Base-by-base conservation (phyloP, 2,888 invertebrate genomes). In the Copidosoma aretas region DNA sequence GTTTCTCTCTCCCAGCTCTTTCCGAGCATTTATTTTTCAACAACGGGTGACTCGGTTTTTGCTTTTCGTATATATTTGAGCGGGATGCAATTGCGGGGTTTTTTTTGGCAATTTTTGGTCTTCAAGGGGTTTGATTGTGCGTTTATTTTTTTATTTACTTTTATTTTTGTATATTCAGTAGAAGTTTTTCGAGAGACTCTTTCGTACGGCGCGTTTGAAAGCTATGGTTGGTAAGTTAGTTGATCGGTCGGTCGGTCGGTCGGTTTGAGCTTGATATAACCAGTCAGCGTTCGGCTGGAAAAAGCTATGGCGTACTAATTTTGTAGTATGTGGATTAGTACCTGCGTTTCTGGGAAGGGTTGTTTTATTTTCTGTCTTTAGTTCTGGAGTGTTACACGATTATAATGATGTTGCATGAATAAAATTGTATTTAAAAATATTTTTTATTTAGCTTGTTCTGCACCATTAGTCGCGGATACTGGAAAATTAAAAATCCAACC, bases 1-100 rank as follows among this genome's bases (percentile, higher is more conserved):
- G 15, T 32, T 32, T 46, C 43, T 46, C 43, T 46, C 12, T 4
- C 3, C 43, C 4, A 32, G 32, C 8, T 32, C 8, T 32, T 32
- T 32, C 64, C 67, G 66, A 56, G 43, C 67, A 64, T 67, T 67
- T 70, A 70, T 67, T 70, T 70, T 70, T 70, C 32, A 67, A 70
- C 61, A 54, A 39, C 32, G 52, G 58, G 60, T n/a, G n/a, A n/a
- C 43, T 64, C 25, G n/a, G 52, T 51, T 61, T 61, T 64, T 65
- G 57, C 61, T 65, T 61, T 58, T 64, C 61, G 3, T 15, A 46
- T 12, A 5, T 8, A 17, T 8, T 61, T 61, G 59, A 57, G 39
- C 61, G 14, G 41, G 53, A 52, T 4, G 54, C n/a, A n/a, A n/a
- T 12, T 15, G 17, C 21, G 17, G 59, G 25, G 24, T 41, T 10